A percentile compares a stretch with the other conserved stretches of the same genome.
Conservation (phyloP, 1,140 invertebrate species). For the Lycorma delicatula region DNA sequence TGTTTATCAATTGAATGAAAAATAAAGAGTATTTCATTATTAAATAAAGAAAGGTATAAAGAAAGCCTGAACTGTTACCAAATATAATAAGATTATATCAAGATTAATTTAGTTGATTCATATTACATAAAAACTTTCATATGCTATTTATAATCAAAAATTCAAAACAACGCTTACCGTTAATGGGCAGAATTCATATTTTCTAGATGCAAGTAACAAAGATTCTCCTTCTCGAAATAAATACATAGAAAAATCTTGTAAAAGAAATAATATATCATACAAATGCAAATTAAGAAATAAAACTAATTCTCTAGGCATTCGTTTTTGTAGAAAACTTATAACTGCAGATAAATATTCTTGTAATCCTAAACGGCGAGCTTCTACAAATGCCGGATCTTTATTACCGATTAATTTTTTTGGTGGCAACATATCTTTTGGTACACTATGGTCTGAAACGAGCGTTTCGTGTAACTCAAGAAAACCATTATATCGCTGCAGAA, state of each 20-base stretch:
- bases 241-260: conserved; percentile 65
- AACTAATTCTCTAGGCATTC: conserved; percentile 65
- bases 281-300: conserved; percentile 70
- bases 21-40: too few species aligned
- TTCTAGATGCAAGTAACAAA: conserved; percentile 47
- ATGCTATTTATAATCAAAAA: too few species aligned
- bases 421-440: conserved; percentile 75
- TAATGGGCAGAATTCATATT: conserved; percentile 57
- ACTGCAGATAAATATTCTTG: conserved; percentile 73
- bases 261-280: conserved; percentile 72
- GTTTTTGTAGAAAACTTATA: conserved; percentile 59
- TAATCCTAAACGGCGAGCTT: conserved; percentile 66
- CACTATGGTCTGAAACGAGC: conserved; percentile 64
- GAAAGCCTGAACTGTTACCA: too few species aligned
- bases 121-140: too few species aligned
- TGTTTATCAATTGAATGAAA: too few species aligned
- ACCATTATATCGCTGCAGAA: conserved; percentile 79
- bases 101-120: too few species aligned
- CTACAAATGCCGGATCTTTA: conserved; percentile 71
- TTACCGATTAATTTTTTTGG: conserved; percentile 84
- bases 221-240: conserved; percentile 61
- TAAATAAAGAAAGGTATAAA: too few species aligned
- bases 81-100: too few species aligned
- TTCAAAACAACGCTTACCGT: conserved; percentile 55
- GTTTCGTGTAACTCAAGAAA: conserved; percentile 81